Conservation (phyloP, 1,140 invertebrate species). For the Papilio glaucus region DNA sequence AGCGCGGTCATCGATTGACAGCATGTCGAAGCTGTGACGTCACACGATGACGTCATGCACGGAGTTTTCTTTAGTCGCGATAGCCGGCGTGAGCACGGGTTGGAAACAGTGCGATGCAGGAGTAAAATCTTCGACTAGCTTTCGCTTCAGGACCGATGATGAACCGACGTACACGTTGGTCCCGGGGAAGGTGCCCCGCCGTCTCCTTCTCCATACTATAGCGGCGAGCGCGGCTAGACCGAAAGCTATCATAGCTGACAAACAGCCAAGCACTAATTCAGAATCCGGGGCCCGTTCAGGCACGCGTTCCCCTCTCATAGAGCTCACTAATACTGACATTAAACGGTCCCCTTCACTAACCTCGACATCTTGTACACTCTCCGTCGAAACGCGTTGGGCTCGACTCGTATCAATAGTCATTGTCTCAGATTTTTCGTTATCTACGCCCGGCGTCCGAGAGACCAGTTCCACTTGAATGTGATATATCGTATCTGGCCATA, state of each 20-base stretch:
- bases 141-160: conserved; percentile 83
- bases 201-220: conserved; percentile 82
- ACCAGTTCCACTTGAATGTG: conserved; percentile 89
- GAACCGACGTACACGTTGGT: conserved; percentile 85
- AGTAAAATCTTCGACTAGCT: conserved; percentile 84
- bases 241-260: conserved; percentile 84
- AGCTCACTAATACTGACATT: conserved; percentile 84
- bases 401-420: conserved; percentile 86
- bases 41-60: conserved; percentile 84
- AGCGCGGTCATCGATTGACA: conserved; percentile 76
- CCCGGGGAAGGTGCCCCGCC: conserved; percentile 82
- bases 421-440: conserved; percentile 85
- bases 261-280: conserved; percentile 82
- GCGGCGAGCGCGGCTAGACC: conserved; percentile 81
- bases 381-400: conserved; percentile 85
- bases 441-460: conserved; percentile 84
- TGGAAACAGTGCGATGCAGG: conserved; percentile 83
- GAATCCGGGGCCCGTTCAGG: conserved; percentile 80
- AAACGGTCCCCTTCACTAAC: conserved; percentile 83
- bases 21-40: conserved; percentile 85
- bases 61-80: conserved; percentile 65
- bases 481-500: conserved; percentile 92
- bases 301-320: conserved; percentile 83
- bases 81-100: conserved; percentile 83
- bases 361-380: conserved; percentile 85